Evolutionary conservation across 2,888 invertebrate species (phyloP), one percentile per base, ranked within the genome.

Genomic region (Sarcophaga rosellei): DNA sequence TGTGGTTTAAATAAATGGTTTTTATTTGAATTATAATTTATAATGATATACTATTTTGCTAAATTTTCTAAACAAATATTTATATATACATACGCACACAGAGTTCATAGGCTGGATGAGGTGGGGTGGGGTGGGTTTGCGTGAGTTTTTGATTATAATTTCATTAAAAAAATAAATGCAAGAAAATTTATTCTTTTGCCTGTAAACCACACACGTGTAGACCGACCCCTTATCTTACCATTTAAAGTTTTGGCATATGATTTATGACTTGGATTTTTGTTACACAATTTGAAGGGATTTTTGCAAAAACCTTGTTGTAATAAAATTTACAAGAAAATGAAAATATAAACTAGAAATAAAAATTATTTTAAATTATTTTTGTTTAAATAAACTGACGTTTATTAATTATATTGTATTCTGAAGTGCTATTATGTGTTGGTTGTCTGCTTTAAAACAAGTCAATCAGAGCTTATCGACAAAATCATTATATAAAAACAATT

Each of bases 161-260:
- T 63, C 4, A 12, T 70, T 53, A 15, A 15, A 53, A 53, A 21
- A 10, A 44, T 21, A 8, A 68, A 47, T 69, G 25, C 45, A 45
- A 10, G 4, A 17, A 74, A 69, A 45, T 57, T 62, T 61, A 25
- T 70, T 74, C 57, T 72, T 70, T 69, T 59, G 4, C 53, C 53
- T 35, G 6, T n/a, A 62, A 23, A 47, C 53, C 61, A 45, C 80
- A 80, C 76, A 76, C 79, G 70, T 76, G 84, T 68, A 62, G 25
- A 74, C 53, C 25, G 25, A 74, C 53, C 44, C 45, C 45, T 72
- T 77, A 47, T 44, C 21, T 4, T 57, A 25, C 12, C 59, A 21
- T 63, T 35, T n/a, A 57, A 23, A 53, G 20, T 53, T 20, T 11
- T 59, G 45, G 20, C 20, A 63, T 70, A 69, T 84, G 72, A 76